phyloP scores from a whole-genome alignment of 1,140 invertebrate genomes.

The Temnothorax nylanderi region DNA sequence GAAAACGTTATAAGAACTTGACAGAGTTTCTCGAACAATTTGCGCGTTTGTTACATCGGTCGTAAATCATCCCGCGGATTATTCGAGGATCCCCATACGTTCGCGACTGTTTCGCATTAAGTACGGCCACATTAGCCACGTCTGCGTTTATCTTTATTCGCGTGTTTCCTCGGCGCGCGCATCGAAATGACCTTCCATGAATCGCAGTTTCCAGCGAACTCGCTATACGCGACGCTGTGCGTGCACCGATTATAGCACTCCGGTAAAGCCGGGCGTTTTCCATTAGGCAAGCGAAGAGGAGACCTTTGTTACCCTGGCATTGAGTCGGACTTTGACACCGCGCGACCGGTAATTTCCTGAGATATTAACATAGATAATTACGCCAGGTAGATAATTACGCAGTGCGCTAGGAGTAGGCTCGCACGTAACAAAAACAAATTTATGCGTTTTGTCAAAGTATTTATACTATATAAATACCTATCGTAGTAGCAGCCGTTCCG shows the following conservation, averaged over 20 bases:
- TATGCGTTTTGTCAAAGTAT: neutral
- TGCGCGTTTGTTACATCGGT: constrained; percentile 14
- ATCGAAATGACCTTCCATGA: constrained; percentile 42
- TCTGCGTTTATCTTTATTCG: constrained; percentile 50
- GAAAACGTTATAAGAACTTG: neutral
- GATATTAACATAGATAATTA: neutral
- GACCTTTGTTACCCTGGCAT: constrained; percentile 56
- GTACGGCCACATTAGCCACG: constrained; percentile 17
- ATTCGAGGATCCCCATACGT: constrained; percentile 20
- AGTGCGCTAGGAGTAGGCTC: neutral
- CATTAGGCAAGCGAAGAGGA: constrained; percentile 47
- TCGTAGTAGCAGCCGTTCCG: neutral
- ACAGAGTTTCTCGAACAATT: constrained; percentile 1
- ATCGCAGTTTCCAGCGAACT: constrained; percentile 38
- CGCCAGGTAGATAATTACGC: neutral
- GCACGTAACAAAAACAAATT: neutral
- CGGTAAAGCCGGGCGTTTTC: neutral
- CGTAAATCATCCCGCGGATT: constrained; percentile 13
- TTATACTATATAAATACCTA: neutral
- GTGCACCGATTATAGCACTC: constrained; percentile 39
- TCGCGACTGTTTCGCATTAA: constrained; percentile 47
- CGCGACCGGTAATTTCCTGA: neutral
- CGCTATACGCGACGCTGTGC: neutral
- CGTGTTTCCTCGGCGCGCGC: constrained; percentile 32
- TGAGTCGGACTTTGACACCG: constrained; percentile 65